Base-by-base conservation (phyloP, 2,888 invertebrate genomes). In the Lepidocyrtinus sp. region DNA sequence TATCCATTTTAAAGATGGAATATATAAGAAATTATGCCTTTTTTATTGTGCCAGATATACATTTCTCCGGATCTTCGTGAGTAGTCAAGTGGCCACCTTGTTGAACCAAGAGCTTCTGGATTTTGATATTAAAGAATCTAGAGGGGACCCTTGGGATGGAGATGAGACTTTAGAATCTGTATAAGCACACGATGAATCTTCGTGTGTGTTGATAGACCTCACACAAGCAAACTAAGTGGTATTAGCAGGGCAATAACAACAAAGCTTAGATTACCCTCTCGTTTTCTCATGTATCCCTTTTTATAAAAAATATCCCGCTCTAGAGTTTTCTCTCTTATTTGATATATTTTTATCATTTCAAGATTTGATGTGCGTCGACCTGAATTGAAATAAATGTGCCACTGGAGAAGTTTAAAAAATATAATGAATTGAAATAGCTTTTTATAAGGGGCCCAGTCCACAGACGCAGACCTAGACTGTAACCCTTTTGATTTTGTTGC, bases 121-220 rank as follows among this genome's bases (percentile, higher is more conserved):
- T 12, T 74, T 65, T 69, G 67, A 68, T 69, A 63, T 75, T 36
- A 69, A 75, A 75, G 59, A 75, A 65, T 75, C 75, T 55, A 63
- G 75, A 59, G 62, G 75, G 5, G 24, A 26, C 59, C 74, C 74
- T 75, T 21, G 45, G 67, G 65, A n/a, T 46, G 61, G n/a, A 59
- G 3, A 45, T 19, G 2, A n/a, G n/a, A 26, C 24, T 73, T 17
- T 2, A 64, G 26, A 26, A 7, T 62, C 22, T 50, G 19, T 36
- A 36, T 12, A 36, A 12, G 36, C 36, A 5, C 74, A 75, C 68
- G 75, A 62, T 61, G 36, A 36, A 36, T 64, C 74, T 74, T 65
- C 70, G 76, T 76, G 76, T 75, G 75, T 70, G 76, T 76, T 70
- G 76, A 26, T 36, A 76, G 76, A 76, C 76, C 76, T 76, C 76